Percentiles rank a stretch among this genome's conserved stretches.
Conservation (phyloP, 23 tunicate genomes). For the Ciona savignyi region DNA sequence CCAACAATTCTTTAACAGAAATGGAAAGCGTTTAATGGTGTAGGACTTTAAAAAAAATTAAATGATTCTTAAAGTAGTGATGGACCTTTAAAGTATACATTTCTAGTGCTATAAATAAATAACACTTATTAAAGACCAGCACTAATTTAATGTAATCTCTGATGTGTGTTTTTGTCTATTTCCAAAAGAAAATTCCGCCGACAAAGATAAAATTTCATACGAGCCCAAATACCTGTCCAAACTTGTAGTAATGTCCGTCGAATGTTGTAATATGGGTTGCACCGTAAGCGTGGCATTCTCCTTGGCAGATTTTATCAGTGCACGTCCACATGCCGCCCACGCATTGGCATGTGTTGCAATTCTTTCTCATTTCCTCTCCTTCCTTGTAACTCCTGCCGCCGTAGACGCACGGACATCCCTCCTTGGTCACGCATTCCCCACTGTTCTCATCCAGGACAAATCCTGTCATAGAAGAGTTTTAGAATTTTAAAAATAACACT, state of each 20-base stretch:
- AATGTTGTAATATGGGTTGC: slow-evolving; percentile 94
- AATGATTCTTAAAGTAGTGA: no score
- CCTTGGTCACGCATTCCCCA: slow-evolving; percentile 72
- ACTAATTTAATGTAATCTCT: no score
- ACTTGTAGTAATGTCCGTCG: slow-evolving; percentile 80
- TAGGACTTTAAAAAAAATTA: no score
- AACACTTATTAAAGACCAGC: no score
- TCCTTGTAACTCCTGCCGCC: slow-evolving; percentile 96
- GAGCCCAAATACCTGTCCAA: no score
- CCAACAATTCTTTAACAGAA: no score
- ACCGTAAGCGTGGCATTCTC: slow-evolving; percentile 95
- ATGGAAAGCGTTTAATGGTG: no score
- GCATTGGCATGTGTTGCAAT: slow-evolving; percentile 94
- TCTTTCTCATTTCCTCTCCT: slow-evolving; percentile 93
- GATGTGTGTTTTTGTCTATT: no score
- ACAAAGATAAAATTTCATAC: no score
- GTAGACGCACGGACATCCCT: slow-evolving; percentile 94
- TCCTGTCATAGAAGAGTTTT: slow-evolving; percentile 29
- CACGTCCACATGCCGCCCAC: slow-evolving; percentile 87
- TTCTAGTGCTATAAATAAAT: no score
- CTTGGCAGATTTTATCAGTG: slow-evolving; percentile 86
- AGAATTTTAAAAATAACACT: neutral
- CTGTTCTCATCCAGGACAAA: slow-evolving; percentile 88
- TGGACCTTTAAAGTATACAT: no score
- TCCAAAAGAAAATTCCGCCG: no score